A percentile compares a stretch with the other conserved stretches of the same genome.
Evolutionary conservation across 2,113 vertebrate species (phyloP).

Genomic region (Neopipo cinnamomea): DNA sequence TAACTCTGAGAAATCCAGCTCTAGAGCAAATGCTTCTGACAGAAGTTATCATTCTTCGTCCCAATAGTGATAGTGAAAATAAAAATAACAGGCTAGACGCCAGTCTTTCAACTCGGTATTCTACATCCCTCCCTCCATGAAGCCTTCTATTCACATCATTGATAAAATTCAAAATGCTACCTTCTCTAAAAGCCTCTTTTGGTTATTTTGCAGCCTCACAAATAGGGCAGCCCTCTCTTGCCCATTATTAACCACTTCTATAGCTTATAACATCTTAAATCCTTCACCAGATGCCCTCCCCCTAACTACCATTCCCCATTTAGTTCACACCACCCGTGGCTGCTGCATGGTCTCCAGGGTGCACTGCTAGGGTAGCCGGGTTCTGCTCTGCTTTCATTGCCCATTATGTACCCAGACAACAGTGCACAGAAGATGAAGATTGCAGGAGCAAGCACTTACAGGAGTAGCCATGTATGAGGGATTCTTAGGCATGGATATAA

Average conservation of each 20-base stretch:
- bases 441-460: not conserved
- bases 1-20: not conserved
- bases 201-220: not conserved
- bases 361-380: fast-evolving
- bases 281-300: not conserved
- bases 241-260: not conserved
- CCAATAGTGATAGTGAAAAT: not conserved
- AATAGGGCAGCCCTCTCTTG: not conserved
- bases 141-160: not conserved
- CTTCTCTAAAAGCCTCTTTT: not conserved
- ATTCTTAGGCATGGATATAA: not conserved
- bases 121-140: not conserved
- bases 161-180: not conserved
- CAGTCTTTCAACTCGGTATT: not conserved
- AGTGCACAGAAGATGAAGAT: not conserved
- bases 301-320: not conserved
- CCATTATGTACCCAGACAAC: not conserved
- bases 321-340: not conserved
- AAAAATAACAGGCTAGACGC: not conserved
- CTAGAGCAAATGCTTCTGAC: not conserved
- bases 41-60: not conserved
- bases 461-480: not conserved
- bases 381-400: not conserved
- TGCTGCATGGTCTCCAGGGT: not conserved
- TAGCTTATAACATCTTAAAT: not conserved